Percentiles rank a stretch among this genome's conserved stretches.
Conservation (phyloP, 1,140 invertebrate genomes). For the Drosophila navojoa region DNA sequence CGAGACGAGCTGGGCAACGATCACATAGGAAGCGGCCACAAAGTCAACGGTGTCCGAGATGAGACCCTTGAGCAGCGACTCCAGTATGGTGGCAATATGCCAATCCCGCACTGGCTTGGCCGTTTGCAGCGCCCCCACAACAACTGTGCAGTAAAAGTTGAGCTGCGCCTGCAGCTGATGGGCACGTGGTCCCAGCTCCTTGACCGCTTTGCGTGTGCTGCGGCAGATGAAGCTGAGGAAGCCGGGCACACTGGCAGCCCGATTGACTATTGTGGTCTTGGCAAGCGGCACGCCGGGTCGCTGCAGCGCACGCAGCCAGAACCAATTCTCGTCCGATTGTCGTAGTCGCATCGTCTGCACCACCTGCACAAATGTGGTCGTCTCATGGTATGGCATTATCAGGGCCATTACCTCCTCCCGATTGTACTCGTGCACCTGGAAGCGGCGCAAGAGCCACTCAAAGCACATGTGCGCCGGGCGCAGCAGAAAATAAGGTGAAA, state of each 20-base stretch:
- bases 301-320: constrained; percentile 90
- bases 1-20: constrained; percentile 88
- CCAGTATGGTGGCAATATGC: constrained; percentile 89
- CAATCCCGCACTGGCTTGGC: constrained; percentile 86
- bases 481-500: constrained; percentile 95
- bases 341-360: constrained; percentile 90
- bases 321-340: constrained; percentile 88
- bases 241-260: constrained; percentile 87
- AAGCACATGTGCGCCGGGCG: constrained; percentile 94
- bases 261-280: constrained; percentile 89
- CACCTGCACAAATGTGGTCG: constrained; percentile 93
- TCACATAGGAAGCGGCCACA: constrained; percentile 89
- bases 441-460: constrained; percentile 96
- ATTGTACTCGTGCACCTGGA: constrained; percentile 95
- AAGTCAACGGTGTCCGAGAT: constrained; percentile 88
- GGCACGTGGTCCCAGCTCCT: constrained; percentile 86
- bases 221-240: constrained; percentile 91
- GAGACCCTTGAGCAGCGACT: constrained; percentile 88
- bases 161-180: constrained; percentile 88
- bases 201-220: constrained; percentile 87
- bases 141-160: constrained; percentile 90
- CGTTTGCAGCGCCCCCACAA: constrained; percentile 88
- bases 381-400: constrained; percentile 96
- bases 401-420: constrained; percentile 90
- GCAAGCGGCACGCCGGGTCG: constrained; percentile 89